A percentile compares a stretch with the other conserved stretches of the same genome.
These are phyloP conservation scores for Thaleichthys pacificus DNA, from an alignment of 2,797 vertebrate species.

Conservation along the genomic window DNA sequence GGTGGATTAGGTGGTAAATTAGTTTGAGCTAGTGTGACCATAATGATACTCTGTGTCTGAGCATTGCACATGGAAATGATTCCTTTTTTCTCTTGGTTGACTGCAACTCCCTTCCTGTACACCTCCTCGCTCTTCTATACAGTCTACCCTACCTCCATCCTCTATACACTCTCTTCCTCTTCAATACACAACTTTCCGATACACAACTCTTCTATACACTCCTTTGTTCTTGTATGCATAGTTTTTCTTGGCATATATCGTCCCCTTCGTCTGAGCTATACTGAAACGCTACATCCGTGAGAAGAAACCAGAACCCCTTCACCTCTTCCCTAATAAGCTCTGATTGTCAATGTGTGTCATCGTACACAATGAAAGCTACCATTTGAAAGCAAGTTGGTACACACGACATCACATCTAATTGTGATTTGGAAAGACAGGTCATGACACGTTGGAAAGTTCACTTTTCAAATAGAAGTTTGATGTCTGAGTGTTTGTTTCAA, in stretches of 20 bases:
- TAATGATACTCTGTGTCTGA: background rate
- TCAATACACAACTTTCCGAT: too few relatives aligned
- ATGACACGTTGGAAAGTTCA: slow-evolving; percentile 37
- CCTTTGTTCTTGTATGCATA: too few relatives aligned
- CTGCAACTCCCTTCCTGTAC: too few relatives aligned
- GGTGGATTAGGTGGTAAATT: slow-evolving; percentile 1
- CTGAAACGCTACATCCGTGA: slow-evolving; percentile 45
- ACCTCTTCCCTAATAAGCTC: slow-evolving; percentile 63
- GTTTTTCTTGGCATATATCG: too few relatives aligned
- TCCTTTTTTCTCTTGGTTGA: background rate
- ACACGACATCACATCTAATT: slow-evolving; percentile 48
- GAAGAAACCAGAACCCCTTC: slow-evolving; percentile 39
- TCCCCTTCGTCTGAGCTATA: slow-evolving; percentile 38
- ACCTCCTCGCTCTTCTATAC: too few relatives aligned
- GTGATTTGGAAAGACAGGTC: slow-evolving; percentile 66
- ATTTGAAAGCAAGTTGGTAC: slow-evolving; percentile 51
- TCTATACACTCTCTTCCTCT: too few relatives aligned
- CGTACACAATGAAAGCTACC: slow-evolving; percentile 57
- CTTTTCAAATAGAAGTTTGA: slow-evolving; percentile 39
- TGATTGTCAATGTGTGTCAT: slow-evolving; percentile 50
- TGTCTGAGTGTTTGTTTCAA: slow-evolving; percentile 27
- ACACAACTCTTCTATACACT: too few relatives aligned
- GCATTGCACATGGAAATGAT: background rate
- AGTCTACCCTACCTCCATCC: too few relatives aligned
- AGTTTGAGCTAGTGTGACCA: slow-evolving; percentile 6